phyloP scores from a whole-genome alignment of 2,888 invertebrate species.

The Spialia ferax region DNA sequence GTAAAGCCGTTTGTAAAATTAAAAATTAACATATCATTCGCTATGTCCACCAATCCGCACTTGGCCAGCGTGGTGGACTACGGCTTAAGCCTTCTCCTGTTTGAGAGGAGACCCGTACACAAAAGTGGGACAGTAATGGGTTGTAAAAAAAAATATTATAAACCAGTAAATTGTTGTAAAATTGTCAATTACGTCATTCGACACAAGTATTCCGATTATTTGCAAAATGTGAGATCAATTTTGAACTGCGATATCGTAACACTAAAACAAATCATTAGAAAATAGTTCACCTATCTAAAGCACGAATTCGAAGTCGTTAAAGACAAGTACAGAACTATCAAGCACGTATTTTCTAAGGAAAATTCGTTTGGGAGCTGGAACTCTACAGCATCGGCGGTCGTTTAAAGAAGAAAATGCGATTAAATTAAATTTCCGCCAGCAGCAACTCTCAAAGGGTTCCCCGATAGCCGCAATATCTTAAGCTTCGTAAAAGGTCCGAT shows the following conservation, averaged over 20 bases:
- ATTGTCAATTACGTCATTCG: too few relatives aligned
- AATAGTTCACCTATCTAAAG: slow-evolving; percentile 26
- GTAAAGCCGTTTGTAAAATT: too few relatives aligned
- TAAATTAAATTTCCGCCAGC: slow-evolving; percentile 81
- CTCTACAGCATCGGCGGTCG: slow-evolving; percentile 63
- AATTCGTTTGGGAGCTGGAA: slow-evolving; percentile 60
- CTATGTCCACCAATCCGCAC: too few relatives aligned
- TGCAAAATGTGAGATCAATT: background rate
- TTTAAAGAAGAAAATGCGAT: slow-evolving; percentile 78
- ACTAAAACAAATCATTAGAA: slow-evolving; percentile 5
- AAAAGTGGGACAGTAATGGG: too few relatives aligned
- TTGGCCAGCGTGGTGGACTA: too few relatives aligned
- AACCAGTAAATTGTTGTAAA: too few relatives aligned
- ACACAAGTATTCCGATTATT: background rate
- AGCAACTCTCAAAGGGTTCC: slow-evolving; percentile 78
- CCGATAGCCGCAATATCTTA: slow-evolving; percentile 80
- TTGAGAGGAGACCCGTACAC: too few relatives aligned
- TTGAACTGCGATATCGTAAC: background rate
- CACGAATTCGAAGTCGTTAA: slow-evolving; percentile 37
- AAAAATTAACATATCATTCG: too few relatives aligned
- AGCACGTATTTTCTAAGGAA: slow-evolving; percentile 50
- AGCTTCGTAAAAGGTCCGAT: slow-evolving; percentile 66
- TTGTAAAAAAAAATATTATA: too few relatives aligned
- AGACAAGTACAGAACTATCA: slow-evolving; percentile 33
- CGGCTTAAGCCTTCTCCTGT: too few relatives aligned